Base-by-base conservation (phyloP, 1,140 invertebrate genomes). In the Dendroctonus valens region DNA sequence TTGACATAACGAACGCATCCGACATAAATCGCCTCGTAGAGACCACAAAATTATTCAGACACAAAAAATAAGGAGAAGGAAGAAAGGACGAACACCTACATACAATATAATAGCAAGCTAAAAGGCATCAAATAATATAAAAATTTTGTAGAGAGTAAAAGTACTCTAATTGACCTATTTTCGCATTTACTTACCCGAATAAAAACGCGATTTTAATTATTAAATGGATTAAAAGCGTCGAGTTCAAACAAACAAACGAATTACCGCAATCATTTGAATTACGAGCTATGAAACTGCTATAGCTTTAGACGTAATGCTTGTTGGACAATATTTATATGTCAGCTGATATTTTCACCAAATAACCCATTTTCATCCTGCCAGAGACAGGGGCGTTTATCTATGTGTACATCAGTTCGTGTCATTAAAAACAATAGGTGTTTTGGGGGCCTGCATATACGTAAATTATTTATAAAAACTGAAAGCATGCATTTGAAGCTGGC, bases 351-450 rank as follows among this genome's bases (percentile, higher is more conserved):
- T 57, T 57, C 41, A 42, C 38, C 54, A 42, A 41, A 57, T 57
- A 14, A 41, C 41, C 38, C n/a, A 57, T 41, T 57, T 41, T 57
- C 6, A 57, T 26, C 6, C 52, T 39, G 41, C 41, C 52, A 26
- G 50, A n/a, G 5, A 9, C 50, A 39, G 52, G 37, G 12, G 26
- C 54, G 41, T 58, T 58, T 37, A 53, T 53, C 52, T 53, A 39
- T 53, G 41, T 54, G 52, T 54, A 54, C 52, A 54, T 54, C 52
- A 54, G 52, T 57, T 41, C 14, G 39, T 57, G 54, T 57, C 55
- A 58, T 58, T 58, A 58, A 58, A 58, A 58, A 58, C 55, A 58
- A 58, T 58, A 44, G 55, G 40, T 44, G 41, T 58, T 58, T 58
- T 14, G 26, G 26, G 12, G 41, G 11, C 9, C n/a, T n/a, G 41